These are phyloP conservation scores for Athene cunicularia DNA, from an alignment of 2,113 vertebrate species.

Conservation along the genomic window DNA sequence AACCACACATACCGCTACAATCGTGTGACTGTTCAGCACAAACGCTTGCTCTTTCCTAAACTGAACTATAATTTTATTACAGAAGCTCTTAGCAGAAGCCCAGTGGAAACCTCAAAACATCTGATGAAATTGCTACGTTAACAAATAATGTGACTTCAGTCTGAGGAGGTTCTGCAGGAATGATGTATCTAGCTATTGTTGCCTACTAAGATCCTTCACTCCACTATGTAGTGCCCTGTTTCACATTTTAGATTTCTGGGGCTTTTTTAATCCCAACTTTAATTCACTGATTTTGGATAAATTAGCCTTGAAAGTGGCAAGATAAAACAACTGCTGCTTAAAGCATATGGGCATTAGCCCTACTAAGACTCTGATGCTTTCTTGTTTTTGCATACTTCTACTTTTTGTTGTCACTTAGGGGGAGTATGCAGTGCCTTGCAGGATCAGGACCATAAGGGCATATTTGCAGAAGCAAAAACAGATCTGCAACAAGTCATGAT, in stretches of 20 bases:
- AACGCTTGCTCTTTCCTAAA: background rate
- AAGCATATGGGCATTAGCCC: background rate
- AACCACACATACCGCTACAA: background rate
- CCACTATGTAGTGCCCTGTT: background rate
- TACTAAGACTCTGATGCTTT: background rate
- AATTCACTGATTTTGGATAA: background rate
- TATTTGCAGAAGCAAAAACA: background rate
- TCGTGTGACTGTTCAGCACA: background rate
- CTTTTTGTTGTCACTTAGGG: background rate
- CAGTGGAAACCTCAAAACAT: background rate
- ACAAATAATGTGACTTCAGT: background rate
- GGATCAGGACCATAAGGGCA: background rate
- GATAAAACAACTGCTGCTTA: background rate
- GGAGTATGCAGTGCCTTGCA: background rate
- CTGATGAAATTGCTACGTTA: background rate
- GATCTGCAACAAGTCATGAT: background rate
- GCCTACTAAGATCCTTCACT: background rate
- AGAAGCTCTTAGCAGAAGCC: background rate
- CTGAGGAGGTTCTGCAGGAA: background rate
- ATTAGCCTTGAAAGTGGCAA: background rate
- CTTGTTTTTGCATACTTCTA: background rate
- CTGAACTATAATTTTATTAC: background rate
- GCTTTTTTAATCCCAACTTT: background rate
- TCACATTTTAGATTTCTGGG: background rate
- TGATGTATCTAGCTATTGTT: fast-evolving